Conservation (phyloP, 2,113 vertebrate species). For the Salvelinus fontinalis region DNA sequence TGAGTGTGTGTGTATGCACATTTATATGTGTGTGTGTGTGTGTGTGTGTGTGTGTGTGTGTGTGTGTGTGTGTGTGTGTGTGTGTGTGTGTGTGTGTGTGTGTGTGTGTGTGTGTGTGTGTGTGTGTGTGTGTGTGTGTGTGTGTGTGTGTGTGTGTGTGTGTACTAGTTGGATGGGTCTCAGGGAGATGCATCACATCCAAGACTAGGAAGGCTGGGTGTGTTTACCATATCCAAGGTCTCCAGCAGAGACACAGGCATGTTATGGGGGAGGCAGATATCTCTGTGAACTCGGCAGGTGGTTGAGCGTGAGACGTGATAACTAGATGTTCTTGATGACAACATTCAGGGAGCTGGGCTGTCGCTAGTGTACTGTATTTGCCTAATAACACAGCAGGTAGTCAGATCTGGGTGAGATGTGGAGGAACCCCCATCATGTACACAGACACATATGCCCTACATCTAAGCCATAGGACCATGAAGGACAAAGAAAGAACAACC, state of each 20-base stretch:
- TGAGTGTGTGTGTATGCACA: neutral
- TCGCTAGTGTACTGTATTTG: conserved; percentile 63
- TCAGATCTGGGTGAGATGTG: conserved; percentile 56
- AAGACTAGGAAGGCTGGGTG: conserved; percentile 54
- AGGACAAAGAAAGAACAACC: conserved; percentile 33
- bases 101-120: neutral
- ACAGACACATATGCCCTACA: conserved; percentile 33
- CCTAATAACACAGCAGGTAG: conserved; percentile 68
- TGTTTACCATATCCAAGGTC: conserved; percentile 77
- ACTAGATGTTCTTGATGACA: conserved; percentile 74
- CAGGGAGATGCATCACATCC: conserved; percentile 35
- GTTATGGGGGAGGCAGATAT: conserved; percentile 63
- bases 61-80: too few species aligned
- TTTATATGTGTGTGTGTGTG: neutral
- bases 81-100: too few species aligned
- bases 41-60: too few species aligned
- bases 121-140: neutral
- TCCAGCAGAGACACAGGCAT: conserved; percentile 70
- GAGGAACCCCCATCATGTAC: conserved; percentile 36
- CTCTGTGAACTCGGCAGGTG: conserved; percentile 77
- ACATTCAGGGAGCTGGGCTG: conserved; percentile 54
- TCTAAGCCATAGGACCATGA: conserved; percentile 38
- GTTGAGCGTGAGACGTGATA: conserved; percentile 71
- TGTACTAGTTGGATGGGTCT: conserved; percentile 10
- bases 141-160: conserved; percentile 3